These are phyloP conservation scores for Vulpes vulpes DNA, from an alignment of 2,113 vertebrate genomes.

Conservation along the genomic window DNA sequence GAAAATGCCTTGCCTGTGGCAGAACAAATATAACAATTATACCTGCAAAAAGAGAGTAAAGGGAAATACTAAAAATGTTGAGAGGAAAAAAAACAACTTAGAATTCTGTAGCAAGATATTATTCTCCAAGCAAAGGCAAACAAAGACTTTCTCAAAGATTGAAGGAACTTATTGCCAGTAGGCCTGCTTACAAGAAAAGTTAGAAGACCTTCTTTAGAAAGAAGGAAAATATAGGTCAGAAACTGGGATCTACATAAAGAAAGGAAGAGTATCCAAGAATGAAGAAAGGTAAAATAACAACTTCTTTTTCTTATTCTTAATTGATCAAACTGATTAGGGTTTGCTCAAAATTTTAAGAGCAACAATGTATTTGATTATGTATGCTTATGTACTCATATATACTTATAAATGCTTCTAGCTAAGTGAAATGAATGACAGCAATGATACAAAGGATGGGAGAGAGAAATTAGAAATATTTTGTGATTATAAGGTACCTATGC, in stretches of 20 bases:
- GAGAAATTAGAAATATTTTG: background rate
- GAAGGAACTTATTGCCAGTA: background rate
- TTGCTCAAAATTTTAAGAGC: background rate
- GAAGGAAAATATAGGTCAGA: background rate
- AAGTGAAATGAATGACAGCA: background rate
- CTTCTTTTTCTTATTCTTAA: background rate
- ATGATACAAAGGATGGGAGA: background rate
- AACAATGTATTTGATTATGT: background rate
- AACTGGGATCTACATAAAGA: background rate
- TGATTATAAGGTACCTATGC: background rate
- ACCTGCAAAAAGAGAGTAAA: background rate
- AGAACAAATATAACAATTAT: background rate
- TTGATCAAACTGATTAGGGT: background rate
- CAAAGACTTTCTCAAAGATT: background rate
- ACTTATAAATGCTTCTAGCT: background rate
- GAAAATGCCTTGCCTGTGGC: background rate
- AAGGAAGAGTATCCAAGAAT: background rate
- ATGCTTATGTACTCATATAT: background rate
- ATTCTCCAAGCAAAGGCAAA: background rate
- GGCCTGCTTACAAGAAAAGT: background rate
- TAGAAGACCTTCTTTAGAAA: background rate
- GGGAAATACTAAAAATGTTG: background rate
- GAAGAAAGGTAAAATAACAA: background rate
- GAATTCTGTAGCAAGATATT: background rate
- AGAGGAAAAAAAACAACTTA: background rate